These are phyloP conservation scores for Microcebus ravelobensis DNA, from an alignment of 2,113 vertebrate species.

Conservation along the genomic window DNA sequence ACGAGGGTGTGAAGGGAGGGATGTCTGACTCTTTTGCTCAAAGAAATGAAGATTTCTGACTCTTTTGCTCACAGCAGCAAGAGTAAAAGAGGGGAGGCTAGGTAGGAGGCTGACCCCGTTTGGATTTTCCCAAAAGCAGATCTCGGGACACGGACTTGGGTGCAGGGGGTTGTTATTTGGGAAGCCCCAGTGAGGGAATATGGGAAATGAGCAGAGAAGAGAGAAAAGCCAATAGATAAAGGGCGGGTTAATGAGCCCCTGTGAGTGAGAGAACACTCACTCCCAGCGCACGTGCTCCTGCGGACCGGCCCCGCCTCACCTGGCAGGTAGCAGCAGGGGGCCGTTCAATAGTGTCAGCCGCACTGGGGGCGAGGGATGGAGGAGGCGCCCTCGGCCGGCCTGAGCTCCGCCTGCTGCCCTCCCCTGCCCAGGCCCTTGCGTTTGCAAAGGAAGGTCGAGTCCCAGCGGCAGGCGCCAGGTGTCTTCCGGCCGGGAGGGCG, in stretches of 20 bases:
- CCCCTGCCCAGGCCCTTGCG: background rate
- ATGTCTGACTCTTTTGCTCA: background rate
- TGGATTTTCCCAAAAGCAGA: background rate
- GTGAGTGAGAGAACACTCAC: too few species aligned
- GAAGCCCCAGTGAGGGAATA: background rate
- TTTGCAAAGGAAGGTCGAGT: background rate
- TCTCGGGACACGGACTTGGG: background rate
- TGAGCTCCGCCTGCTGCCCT: background rate
- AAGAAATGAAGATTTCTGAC: background rate
- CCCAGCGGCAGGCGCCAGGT: accelerated
- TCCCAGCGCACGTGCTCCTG: accelerated
- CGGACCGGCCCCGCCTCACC: background rate
- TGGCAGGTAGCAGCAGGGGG: background rate
- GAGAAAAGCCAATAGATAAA: background rate
- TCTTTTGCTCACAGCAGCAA: background rate
- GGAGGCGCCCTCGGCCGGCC: background rate
- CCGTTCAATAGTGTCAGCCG: accelerated
- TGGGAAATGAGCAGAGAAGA: background rate
- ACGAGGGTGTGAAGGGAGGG: too few species aligned
- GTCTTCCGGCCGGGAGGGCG: background rate
- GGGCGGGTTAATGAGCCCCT: background rate
- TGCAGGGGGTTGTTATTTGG: background rate
- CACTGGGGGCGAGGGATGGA: background rate
- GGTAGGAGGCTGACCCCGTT: background rate
- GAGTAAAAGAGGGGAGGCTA: background rate